Evolutionary conservation across 2,888 invertebrate species (phyloP).

Genomic region (Crossocerus cetratus): DNA sequence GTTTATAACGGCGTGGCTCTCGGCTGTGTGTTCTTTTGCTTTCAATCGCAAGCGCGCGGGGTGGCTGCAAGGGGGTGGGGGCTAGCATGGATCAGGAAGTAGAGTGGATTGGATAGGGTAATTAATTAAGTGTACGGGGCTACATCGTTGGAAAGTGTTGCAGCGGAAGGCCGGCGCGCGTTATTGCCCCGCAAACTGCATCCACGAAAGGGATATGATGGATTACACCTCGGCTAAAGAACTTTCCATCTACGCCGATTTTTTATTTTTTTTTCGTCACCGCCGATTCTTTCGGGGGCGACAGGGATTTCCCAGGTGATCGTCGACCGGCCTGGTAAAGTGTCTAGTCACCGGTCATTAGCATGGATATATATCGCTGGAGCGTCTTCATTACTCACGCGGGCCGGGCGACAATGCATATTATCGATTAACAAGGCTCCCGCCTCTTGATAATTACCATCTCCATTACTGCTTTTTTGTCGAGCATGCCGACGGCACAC

Average conservation of each 20-base stretch:
- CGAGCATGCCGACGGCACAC: too few species aligned
- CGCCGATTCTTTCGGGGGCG: slow-evolving; percentile 13
- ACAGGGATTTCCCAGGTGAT: background rate
- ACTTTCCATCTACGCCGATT: slow-evolving; percentile 12
- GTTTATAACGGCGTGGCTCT: too few species aligned
- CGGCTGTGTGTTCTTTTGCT: too few species aligned
- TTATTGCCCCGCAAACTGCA: slow-evolving; percentile 61
- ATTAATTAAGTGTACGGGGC: slow-evolving; percentile 67
- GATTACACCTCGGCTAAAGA: slow-evolving; percentile 52
- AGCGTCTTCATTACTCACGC: too few species aligned
- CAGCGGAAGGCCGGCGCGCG: slow-evolving; percentile 49
- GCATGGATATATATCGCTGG: too few species aligned
- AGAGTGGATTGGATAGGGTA: slow-evolving; percentile 39
- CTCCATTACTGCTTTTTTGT: too few species aligned
- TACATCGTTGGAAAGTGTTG: slow-evolving; percentile 61
- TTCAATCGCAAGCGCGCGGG: too few species aligned
- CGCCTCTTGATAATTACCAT: too few species aligned
- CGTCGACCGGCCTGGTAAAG: background rate
- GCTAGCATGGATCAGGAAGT: background rate
- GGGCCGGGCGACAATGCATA: too few species aligned
- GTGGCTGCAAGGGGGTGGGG: too few species aligned
- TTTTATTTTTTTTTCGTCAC: slow-evolving; percentile 32
- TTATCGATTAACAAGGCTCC: too few species aligned
- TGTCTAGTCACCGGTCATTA: too few species aligned
- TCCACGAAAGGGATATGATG: slow-evolving; percentile 60